These are phyloP conservation scores for Phymanthus crucifer DNA, from an alignment of 92 coral and sea anemone species.

Conservation along the genomic window DNA sequence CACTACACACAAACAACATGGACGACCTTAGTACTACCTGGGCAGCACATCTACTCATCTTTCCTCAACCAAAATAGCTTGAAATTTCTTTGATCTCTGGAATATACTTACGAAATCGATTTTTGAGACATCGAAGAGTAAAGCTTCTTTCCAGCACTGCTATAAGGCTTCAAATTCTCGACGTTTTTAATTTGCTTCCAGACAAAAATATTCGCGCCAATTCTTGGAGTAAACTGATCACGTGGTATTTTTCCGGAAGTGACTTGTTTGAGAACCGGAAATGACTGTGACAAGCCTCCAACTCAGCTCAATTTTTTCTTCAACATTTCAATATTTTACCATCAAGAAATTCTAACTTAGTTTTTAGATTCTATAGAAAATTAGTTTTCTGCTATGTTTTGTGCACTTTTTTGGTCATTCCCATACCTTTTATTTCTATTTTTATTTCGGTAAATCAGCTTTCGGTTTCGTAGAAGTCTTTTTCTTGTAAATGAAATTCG, in stretches of 20 bases:
- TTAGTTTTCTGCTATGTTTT: too few relatives aligned
- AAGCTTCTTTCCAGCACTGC: background rate
- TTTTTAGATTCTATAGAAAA: too few relatives aligned
- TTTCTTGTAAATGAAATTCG: background rate
- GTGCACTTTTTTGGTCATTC: background rate
- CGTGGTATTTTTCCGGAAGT: conserved; percentile 42
- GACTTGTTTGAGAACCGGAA: conserved; percentile 21
- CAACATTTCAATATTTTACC: too few relatives aligned
- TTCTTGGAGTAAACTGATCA: conserved; percentile 24
- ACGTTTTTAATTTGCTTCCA: background rate
- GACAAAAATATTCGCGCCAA: conserved; percentile 45
- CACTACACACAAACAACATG: background rate
- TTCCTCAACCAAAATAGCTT: background rate
- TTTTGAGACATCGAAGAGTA: conserved; percentile 65
- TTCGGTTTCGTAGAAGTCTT: background rate
- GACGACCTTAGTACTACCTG: background rate
- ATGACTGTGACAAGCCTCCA: background rate
- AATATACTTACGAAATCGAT: conserved; percentile 76
- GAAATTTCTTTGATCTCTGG: background rate
- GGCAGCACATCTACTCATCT: background rate
- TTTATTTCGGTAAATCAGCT: background rate
- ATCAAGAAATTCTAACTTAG: too few relatives aligned
- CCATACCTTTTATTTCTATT: background rate
- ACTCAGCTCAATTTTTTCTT: background rate
- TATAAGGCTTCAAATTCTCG: background rate